A percentile compares a stretch with the other conserved stretches of the same genome.
phyloP scores from a whole-genome alignment of 2,797 vertebrate species.

The Chaetophractus vellerosus region DNA sequence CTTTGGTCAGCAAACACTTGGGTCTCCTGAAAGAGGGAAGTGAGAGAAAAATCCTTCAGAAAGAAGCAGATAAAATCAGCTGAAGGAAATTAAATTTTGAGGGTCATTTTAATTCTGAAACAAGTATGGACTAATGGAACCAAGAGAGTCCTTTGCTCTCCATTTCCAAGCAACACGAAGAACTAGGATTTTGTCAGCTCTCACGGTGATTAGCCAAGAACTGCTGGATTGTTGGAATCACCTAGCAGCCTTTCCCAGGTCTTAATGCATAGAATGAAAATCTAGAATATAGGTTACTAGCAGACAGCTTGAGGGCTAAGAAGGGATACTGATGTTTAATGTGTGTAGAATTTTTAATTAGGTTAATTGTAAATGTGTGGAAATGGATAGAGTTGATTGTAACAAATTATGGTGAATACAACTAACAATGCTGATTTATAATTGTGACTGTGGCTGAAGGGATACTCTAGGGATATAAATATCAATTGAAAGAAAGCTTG shows the following conservation, averaged over 20 bases:
- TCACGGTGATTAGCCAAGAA: constrained; percentile 22
- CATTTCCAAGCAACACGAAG: background rate
- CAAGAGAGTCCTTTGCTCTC: background rate
- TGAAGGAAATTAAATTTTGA: constrained; percentile 48
- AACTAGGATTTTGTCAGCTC: constrained; percentile 9
- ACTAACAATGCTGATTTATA: too few species aligned
- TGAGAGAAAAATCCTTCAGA: background rate
- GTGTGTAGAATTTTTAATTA: too few species aligned
- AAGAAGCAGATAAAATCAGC: constrained; percentile 58
- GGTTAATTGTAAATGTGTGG: too few species aligned
- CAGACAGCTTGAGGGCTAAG: too few species aligned
- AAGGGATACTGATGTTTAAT: too few species aligned
- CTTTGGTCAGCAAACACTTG: constrained; percentile 76
- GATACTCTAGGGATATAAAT: too few species aligned
- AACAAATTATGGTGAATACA: too few species aligned
- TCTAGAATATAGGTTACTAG: too few species aligned
- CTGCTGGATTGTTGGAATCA: constrained; percentile 23
- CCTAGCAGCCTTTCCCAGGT: background rate
- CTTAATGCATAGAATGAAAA: background rate
- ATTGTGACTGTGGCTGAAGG: too few species aligned
- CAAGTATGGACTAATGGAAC: constrained; percentile 18
- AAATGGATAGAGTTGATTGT: too few species aligned
- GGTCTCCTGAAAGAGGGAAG: background rate
- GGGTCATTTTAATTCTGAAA: constrained; percentile 55
- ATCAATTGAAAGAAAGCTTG: too few species aligned